Base-by-base conservation (phyloP, 2,797 vertebrate genomes). In the Pseudochirops corinnae region DNA sequence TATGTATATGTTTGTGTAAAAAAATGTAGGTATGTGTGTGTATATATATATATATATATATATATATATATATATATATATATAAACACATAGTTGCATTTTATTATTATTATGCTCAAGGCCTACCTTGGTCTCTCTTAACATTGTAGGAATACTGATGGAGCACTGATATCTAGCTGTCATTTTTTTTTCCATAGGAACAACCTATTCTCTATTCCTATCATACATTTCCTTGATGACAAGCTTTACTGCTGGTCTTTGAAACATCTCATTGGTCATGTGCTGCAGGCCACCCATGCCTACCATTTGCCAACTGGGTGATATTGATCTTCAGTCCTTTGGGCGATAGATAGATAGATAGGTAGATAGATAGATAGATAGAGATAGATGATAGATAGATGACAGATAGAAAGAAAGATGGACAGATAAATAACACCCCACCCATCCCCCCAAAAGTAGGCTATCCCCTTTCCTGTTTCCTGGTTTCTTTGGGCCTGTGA, bases 401-500 rank as follows among this genome's bases (percentile, higher is more conserved):
- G 52, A 46, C 2, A 46, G 52, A 52, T 52, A 6, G 52, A 52
- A 4, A 52, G 1, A 52, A 4, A 52, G 52, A 52, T 52, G 52
- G 52, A 52, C 5, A 52, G 52, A 52, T 52, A 52, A 95, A 96
- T 91, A 92, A 56, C 46, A 46, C 46, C 46, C 46, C 46, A 46
- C 46, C 46, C 18, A 0, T 3, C 60, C 12, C 33, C 62, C 31
- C 12, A 14, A 74, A 39, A 94, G 91, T 87, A 90, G 95, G 60
- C 60, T 39, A 93, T 90, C 52, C 82, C 92, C 94, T 94, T 87
- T 96, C 91, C 95, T 55, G 93, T 90, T 96, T 53, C 24, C 50
- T 82, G 95, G 94, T 55, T 93, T 39, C 91, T 91, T 93, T 95
- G 52, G 95, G 96, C 97, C 96, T 94, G 92, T 93, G 97, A 97